Percentiles rank a stretch among this genome's conserved stretches.
Evolutionary conservation across 2,888 invertebrate genomes (phyloP).

Genomic region (Eupithecia inturbata): DNA sequence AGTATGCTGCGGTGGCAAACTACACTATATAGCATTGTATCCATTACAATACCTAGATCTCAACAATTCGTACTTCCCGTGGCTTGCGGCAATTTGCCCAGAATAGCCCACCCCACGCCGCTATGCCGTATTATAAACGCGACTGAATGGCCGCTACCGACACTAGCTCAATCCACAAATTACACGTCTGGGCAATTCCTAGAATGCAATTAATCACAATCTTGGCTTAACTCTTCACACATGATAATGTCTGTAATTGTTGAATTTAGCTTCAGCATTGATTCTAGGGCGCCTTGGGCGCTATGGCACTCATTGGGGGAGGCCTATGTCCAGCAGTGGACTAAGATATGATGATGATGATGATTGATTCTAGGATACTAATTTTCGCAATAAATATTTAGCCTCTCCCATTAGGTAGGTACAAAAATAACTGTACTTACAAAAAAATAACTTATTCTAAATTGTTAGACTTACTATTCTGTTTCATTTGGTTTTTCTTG

Average conservation of each 20-base stretch:
- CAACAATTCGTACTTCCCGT: constrained; percentile 32
- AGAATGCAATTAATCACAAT: constrained; percentile 3
- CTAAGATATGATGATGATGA: no score
- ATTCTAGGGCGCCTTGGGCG: no score
- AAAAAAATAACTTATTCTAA: neutral
- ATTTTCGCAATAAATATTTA: neutral
- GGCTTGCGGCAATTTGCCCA: constrained; percentile 29
- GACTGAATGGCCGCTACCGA: neutral
- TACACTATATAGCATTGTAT: neutral
- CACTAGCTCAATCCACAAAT: neutral
- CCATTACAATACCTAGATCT: constrained; percentile 20
- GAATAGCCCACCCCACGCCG: constrained; percentile 23
- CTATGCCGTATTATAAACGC: constrained; percentile 10
- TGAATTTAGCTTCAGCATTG: neutral
- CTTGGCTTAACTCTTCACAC: neutral
- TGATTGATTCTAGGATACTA: neutral
- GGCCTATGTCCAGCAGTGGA: no score
- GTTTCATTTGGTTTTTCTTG: neutral
- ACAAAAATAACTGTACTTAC: neutral
- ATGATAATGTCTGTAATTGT: neutral
- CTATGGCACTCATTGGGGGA: no score
- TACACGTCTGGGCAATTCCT: constrained; percentile 2
- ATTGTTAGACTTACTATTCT: neutral
- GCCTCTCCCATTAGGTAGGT: neutral
- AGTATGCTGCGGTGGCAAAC: neutral